Evolutionary conservation across 1,140 invertebrate genomes (phyloP), one percentile per base, ranked within the genome.

Genomic region (Wasmannia auropunctata): DNA sequence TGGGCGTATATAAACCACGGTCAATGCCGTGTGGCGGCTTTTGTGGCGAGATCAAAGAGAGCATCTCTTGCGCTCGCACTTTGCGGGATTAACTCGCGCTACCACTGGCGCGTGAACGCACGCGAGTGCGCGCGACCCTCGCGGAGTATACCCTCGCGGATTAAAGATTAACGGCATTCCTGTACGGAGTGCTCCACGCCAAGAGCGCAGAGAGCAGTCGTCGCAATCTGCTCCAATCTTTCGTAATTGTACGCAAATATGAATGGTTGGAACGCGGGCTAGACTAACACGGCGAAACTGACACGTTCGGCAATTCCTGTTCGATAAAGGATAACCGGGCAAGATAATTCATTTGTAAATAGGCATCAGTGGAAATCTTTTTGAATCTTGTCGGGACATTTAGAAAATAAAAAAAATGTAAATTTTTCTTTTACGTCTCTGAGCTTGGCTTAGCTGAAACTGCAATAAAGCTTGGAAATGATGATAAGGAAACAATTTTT

Each of bases 11-110:
- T 95, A 95, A 94, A 94, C 93, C 94, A 94, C 93, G 94, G 94
- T 95, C 94, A 95, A 94, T 95, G 94, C 93, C 94, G 94, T 94
- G 93, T 94, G 91, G 94, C 94, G 92, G 93, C 93, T 94, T 94
- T 94, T 94, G 92, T 92, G 89, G 85, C 75, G 90, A 94, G 91
- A 94, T 95, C 94, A 95, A 95, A 95, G 94, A 92, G 88, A 87
- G 80, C 86, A 91, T 90, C 89, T 90, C 89, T 87, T 72, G 75
- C 86, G 87, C 88, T 89, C 88, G 89, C 88, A 90, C 88, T 90
- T 87, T 87, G 72, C 87, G 43, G 88, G 87, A 89, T 90, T 89
- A 90, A 84, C 79, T 77, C 28, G 43, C 46, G 54, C 70, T 69
- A 76, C n/a, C 75, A 84, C 11, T 67, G 70, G 76, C 65, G 84